Conservation (phyloP, 2,888 invertebrate genomes). For the Argyra leucocephala region DNA sequence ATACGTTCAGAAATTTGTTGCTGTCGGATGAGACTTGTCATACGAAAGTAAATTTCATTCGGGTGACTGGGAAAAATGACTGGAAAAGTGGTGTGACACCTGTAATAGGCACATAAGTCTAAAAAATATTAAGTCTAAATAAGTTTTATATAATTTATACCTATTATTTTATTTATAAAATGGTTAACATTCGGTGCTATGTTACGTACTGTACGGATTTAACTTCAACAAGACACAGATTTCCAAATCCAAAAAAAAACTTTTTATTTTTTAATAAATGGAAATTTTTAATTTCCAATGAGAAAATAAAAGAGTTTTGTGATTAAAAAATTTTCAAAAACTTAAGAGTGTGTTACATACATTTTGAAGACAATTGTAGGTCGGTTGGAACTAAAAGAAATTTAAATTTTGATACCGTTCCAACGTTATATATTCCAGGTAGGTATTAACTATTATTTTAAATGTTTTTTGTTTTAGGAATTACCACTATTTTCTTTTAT, state of each 20-base stretch:
- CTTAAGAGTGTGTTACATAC: neutral
- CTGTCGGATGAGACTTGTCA: too few species aligned
- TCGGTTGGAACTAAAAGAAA: neutral
- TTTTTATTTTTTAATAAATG: constrained; percentile 9
- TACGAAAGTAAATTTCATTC: too few species aligned
- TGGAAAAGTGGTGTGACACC: too few species aligned
- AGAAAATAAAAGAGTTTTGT: neutral
- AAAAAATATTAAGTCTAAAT: too few species aligned
- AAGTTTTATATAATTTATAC: too few species aligned
- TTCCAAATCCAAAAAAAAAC: neutral
- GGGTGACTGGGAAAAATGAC: too few species aligned
- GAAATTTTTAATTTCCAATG: neutral
- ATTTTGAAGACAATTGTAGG: neutral
- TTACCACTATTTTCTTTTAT: neutral
- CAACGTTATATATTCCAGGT: constrained; percentile 2
- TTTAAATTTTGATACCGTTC: neutral
- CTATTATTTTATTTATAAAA: too few species aligned
- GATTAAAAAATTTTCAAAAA: neutral
- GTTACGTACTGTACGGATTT: constrained; percentile 22
- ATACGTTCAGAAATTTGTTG: too few species aligned
- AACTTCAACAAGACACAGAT: constrained; percentile 17
- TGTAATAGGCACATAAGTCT: too few species aligned
- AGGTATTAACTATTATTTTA: neutral
- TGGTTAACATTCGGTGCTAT: neutral
- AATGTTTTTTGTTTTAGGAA: neutral